Evolutionary conservation across 2,113 vertebrate species (phyloP), one percentile per base, ranked within the genome.

Genomic region (Corythaixoides concolor): DNA sequence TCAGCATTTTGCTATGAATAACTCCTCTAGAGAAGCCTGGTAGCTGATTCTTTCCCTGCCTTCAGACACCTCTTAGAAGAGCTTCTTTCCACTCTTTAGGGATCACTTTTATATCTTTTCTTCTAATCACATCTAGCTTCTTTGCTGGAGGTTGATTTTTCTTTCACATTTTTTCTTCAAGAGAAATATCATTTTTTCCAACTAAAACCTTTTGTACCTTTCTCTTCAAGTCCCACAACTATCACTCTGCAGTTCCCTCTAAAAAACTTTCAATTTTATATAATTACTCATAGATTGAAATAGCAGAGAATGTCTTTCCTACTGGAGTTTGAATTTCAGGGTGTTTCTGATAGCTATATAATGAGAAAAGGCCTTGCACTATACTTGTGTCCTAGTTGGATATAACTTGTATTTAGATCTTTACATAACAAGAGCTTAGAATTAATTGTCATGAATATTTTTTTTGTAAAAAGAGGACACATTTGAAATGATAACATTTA

Each of bases 401-500:
- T 94, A 78, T 84, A 83, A 88, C 30, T 69, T 52, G 17, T 58
- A 75, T 81, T 75, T 86, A 81, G 35, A 56, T 37, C 56, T 67
- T 81, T 73, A 92, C 27, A 85, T 53, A 92, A 84, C 45, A 20
- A 14, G 35, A 87, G 17, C 72, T 85, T 88, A 67, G 92, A 95
- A 97, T 91, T 74, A 95, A 83, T 93, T 95, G 89, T 90, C n/a
- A n/a, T 63, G 15, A 93, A 60, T 81, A 53, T 78, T 53, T 58
- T 53, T 58, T 53, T 75, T 62, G 37, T 55, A 92, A 81, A 79
- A 89, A 85, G 67, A 59, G 53, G 35, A 75, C 15, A 58, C 63
- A 60, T 60, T 74, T 72, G 43, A 79, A 93, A 86, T 11, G 0
- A 50, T 37, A 88, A 76, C 79, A 85, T 79, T 78, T 80, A 87